Evolutionary conservation across 2,888 invertebrate genomes (phyloP).

Genomic region (Lysandra coridon): DNA sequence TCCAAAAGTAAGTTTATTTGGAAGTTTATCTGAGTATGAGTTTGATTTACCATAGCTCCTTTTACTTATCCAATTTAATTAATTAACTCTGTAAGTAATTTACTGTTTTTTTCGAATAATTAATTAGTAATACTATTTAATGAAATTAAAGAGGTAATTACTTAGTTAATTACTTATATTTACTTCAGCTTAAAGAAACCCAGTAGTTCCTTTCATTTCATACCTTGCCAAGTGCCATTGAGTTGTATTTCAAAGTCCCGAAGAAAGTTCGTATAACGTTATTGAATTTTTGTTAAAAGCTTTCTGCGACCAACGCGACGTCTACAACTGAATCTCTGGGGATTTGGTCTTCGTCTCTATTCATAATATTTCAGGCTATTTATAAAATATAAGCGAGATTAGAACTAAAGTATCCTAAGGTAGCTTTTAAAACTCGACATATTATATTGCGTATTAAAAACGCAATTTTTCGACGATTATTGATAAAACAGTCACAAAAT

Average conservation of each 20-base stretch:
- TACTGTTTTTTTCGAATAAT: too few relatives aligned
- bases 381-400: not conserved
- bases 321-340: not conserved
- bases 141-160: not conserved
- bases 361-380: not conserved
- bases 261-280: not conserved
- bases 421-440: too few relatives aligned
- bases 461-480: too few relatives aligned
- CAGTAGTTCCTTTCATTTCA: not conserved
- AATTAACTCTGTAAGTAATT: too few relatives aligned
- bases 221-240: not conserved
- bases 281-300: conserved; percentile 16
- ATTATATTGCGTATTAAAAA: too few relatives aligned
- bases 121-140: not conserved
- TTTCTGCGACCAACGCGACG: not conserved
- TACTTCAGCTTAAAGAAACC: not conserved
- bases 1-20: too few relatives aligned
- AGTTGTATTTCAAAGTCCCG: not conserved
- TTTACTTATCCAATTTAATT: too few relatives aligned
- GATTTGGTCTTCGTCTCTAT: not conserved
- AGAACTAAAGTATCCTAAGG: not conserved
- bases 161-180: not conserved
- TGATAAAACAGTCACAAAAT: too few relatives aligned
- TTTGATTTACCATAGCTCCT: too few relatives aligned
- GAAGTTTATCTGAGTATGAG: too few relatives aligned